phyloP scores from a whole-genome alignment of 2,797 vertebrate species.

The Antennarius maculatus region DNA sequence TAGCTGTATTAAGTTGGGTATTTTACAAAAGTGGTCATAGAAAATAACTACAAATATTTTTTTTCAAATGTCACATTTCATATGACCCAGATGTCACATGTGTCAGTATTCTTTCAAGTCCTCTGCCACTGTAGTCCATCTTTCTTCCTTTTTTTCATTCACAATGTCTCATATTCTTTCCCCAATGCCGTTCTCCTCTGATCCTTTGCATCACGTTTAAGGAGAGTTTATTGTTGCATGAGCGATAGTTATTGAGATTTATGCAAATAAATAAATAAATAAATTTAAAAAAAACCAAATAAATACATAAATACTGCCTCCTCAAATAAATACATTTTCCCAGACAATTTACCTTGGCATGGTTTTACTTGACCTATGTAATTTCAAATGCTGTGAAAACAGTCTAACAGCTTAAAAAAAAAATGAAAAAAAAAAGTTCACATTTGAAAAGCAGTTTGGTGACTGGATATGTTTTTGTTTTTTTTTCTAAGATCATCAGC shows the following conservation, averaged over 20 bases:
- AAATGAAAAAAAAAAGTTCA: slow-evolving; percentile 29
- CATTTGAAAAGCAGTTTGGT: slow-evolving; percentile 23
- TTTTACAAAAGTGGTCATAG: slow-evolving; percentile 80
- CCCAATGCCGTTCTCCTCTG: slow-evolving; percentile 24
- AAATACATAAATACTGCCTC: slow-evolving; percentile 83
- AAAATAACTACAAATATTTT: slow-evolving; percentile 84
- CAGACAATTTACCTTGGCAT: slow-evolving; percentile 61
- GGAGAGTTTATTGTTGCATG: slow-evolving; percentile 41
- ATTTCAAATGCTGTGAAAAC: slow-evolving; percentile 21
- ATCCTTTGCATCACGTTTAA: slow-evolving; percentile 24
- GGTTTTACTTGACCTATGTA: slow-evolving; percentile 33
- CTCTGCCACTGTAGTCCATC: slow-evolving; percentile 31
- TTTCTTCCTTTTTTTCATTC: slow-evolving; percentile 5
- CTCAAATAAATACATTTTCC: slow-evolving; percentile 77
- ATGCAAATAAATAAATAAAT: slow-evolving; percentile 82
- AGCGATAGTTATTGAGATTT: slow-evolving; percentile 36
- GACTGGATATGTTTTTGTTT: slow-evolving; percentile 20
- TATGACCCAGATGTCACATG: slow-evolving; percentile 49
- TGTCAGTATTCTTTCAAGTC: slow-evolving; percentile 39
- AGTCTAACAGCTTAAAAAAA: slow-evolving; percentile 11
- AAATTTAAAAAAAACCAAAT: slow-evolving; percentile 83
- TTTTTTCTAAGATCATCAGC: slow-evolving; percentile 14
- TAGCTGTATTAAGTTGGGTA: slow-evolving; percentile 48
- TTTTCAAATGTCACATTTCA: slow-evolving; percentile 57
- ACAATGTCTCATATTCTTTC: slow-evolving; percentile 20